Evolutionary conservation across 2,113 vertebrate genomes (phyloP).

Genomic region (Mugil cephalus): DNA sequence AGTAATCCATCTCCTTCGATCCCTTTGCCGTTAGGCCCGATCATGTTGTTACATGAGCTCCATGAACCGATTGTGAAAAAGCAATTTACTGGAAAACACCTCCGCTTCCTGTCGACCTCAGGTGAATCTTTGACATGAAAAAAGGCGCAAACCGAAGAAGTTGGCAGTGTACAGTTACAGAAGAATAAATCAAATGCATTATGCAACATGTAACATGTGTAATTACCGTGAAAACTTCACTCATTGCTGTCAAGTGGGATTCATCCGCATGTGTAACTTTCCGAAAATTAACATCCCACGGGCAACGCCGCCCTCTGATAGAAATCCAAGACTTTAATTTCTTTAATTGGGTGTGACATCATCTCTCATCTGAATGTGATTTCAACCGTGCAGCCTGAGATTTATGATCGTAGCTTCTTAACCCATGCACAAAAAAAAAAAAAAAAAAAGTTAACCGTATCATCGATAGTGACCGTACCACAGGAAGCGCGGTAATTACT

Average conservation of each 20-base stretch:
- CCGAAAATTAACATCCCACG: background rate
- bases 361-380: background rate
- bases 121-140: background rate
- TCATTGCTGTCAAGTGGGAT: slow-evolving; percentile 5
- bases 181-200: slow-evolving; percentile 1
- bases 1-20: no score
- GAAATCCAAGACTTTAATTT: slow-evolving; percentile 7
- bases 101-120: background rate
- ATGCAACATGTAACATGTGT: background rate
- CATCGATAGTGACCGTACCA: background rate
- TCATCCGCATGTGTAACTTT: background rate
- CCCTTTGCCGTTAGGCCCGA: background rate
- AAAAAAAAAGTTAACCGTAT: no score
- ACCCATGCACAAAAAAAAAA: background rate
- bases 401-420: background rate
- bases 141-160: background rate
- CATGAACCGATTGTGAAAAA: background rate
- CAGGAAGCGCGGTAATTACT: no score
- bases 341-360: slow-evolving; percentile 23
- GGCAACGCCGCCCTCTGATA: slow-evolving; percentile 8
- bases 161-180: background rate
- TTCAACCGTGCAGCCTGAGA: background rate
- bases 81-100: no score
- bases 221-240: background rate
- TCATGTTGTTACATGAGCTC: background rate